These are phyloP conservation scores for Leptogaster cylindrica DNA, from an alignment of 2,888 invertebrate species.

Conservation along the genomic window DNA sequence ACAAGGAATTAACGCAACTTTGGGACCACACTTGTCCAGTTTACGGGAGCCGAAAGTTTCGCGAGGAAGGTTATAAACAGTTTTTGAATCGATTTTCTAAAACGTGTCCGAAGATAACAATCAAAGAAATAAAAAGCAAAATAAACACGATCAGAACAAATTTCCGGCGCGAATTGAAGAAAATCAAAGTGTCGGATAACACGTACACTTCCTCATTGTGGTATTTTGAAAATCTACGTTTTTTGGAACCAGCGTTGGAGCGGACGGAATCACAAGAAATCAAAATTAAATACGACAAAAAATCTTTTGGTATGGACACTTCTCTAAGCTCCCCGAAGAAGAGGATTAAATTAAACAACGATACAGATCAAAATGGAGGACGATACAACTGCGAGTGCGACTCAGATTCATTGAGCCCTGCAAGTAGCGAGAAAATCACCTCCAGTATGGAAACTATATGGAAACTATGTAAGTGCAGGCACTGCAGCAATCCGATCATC, in stretches of 20 bases:
- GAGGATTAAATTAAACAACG: neutral
- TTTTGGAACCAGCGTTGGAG: conserved; percentile 16
- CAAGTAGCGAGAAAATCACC: no score
- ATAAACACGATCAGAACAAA: conserved; percentile 22
- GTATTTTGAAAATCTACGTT: conserved; percentile 26
- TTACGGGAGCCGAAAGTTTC: conserved; percentile 3
- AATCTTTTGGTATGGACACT: no score
- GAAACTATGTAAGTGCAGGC: no score
- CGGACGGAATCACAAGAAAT: no score
- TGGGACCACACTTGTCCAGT: neutral
- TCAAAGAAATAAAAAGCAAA: conserved; percentile 29
- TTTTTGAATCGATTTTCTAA: conserved; percentile 7
- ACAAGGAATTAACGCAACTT: conserved; percentile 20
- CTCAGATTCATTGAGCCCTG: no score
- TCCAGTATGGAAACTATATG: no score
- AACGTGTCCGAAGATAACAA: conserved; percentile 14
- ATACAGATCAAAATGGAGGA: neutral
- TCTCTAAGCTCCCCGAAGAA: no score
- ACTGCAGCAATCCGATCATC: no score
- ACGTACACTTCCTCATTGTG: conserved; percentile 16
- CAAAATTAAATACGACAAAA: no score
- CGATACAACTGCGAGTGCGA: neutral
- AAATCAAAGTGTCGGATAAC: conserved; percentile 19
- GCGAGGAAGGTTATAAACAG: conserved; percentile 19
- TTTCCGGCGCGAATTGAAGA: conserved; percentile 19